Percentiles rank a stretch among this genome's conserved stretches.
Evolutionary conservation across 2,113 vertebrate genomes (phyloP).

Genomic region (Xenopus borealis): DNA sequence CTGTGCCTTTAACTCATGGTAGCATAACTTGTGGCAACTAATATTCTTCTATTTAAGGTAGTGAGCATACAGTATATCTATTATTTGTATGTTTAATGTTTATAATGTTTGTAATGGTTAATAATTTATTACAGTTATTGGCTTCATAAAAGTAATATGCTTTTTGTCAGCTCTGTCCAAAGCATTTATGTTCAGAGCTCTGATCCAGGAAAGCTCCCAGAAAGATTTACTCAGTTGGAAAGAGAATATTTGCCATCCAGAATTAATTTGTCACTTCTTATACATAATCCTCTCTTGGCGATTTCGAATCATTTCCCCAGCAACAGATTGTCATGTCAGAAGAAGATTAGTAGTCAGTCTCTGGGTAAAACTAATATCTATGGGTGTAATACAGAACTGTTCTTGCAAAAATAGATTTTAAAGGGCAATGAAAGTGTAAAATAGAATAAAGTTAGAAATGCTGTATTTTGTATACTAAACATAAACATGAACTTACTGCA

Average conservation of each 20-base stretch:
- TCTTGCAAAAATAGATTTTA: constrained; percentile 6
- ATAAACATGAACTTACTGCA: too few species aligned
- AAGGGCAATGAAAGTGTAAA: not conserved
- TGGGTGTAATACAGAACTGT: not conserved
- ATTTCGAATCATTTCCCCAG: constrained; percentile 25
- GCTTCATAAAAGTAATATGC: too few species aligned
- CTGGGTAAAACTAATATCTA: constrained; percentile 4
- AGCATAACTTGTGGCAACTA: too few species aligned
- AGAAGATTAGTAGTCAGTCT: constrained; percentile 11
- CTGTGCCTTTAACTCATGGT: too few species aligned
- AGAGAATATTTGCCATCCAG: constrained; percentile 33
- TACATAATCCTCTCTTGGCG: constrained; percentile 29
- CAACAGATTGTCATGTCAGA: constrained; percentile 35
- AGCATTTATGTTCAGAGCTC: not conserved
- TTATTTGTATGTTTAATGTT: too few species aligned
- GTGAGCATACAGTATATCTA: too few species aligned
- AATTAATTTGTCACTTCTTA: constrained; percentile 32
- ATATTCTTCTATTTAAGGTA: too few species aligned
- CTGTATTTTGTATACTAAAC: too few species aligned
- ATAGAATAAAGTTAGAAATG: too few species aligned
- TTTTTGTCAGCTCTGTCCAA: not conserved
- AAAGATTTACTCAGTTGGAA: constrained; percentile 26
- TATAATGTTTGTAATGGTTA: too few species aligned
- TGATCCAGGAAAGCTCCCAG: not conserved
- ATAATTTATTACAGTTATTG: too few species aligned